Percentiles rank a stretch among this genome's conserved stretches.
These are phyloP conservation scores for Pseudopodoces humilis DNA, from an alignment of 2,113 vertebrate species.

Conservation along the genomic window DNA sequence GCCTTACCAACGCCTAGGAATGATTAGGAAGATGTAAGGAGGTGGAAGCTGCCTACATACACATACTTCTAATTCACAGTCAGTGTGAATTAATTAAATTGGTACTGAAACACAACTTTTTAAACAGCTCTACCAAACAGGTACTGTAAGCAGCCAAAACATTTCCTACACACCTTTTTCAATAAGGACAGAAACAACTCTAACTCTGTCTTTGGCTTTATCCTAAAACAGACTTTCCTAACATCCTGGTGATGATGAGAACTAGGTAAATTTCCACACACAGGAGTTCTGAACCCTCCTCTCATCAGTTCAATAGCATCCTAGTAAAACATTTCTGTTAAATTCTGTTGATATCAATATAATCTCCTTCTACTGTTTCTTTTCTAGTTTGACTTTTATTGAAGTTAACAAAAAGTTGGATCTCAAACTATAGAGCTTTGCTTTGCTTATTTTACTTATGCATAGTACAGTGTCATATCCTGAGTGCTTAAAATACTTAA, in stretches of 20 bases:
- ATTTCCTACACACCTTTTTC: neutral
- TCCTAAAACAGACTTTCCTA: neutral
- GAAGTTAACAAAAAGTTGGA: neutral
- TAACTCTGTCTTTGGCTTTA: neutral
- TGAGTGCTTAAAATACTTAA: neutral
- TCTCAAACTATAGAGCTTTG: neutral
- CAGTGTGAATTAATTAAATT: neutral
- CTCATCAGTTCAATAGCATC: neutral
- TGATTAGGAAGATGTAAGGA: neutral
- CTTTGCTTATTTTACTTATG: neutral
- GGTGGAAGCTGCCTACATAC: neutral
- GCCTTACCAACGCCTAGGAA: neutral
- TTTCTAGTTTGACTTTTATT: neutral
- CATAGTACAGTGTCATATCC: neutral
- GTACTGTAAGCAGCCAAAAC: neutral
- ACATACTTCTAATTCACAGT: neutral
- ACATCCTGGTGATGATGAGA: neutral
- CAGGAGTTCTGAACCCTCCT: rapidly evolving
- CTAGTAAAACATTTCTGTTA: neutral
- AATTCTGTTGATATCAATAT: neutral
- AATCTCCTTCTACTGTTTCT: neutral
- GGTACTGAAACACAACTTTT: neutral
- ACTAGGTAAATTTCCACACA: neutral
- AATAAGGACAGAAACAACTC: neutral
- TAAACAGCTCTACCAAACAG: neutral